A percentile compares a stretch with the other conserved stretches of the same genome.
Evolutionary conservation across 2,797 vertebrate species (phyloP).

Genomic region (Micropoecilia bifurca): DNA sequence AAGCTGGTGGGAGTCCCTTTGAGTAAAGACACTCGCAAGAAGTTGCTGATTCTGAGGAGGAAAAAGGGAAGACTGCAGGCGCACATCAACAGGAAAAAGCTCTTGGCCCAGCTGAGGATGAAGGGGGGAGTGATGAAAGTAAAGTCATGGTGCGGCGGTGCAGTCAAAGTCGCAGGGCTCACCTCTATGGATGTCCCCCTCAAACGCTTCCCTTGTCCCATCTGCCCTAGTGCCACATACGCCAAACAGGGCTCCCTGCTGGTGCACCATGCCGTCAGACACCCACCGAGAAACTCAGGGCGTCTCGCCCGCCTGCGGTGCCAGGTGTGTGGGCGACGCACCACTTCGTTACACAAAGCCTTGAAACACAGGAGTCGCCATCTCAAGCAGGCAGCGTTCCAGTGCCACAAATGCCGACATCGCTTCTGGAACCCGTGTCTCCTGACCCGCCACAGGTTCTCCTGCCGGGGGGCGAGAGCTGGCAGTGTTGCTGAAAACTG

Average conservation of each 20-base stretch:
- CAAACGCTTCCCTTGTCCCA: constrained; percentile 82
- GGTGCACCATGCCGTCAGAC: constrained; percentile 76
- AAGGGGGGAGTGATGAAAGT: constrained; percentile 63
- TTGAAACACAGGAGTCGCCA: constrained; percentile 81
- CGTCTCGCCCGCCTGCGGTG: constrained; percentile 75
- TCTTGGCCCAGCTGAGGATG: constrained; percentile 75
- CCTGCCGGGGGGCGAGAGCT: constrained; percentile 64
- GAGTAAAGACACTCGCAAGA: constrained; percentile 75
- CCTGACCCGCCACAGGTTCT: constrained; percentile 78
- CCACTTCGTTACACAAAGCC: constrained; percentile 72
- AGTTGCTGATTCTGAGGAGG: constrained; percentile 66
- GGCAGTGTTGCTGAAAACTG: constrained; percentile 42
- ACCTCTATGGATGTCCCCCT: constrained; percentile 75
- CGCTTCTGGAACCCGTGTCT: constrained; percentile 82
- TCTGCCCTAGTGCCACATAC: constrained; percentile 80
- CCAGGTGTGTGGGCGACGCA: constrained; percentile 75
- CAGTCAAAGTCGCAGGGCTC: constrained; percentile 72
- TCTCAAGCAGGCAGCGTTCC: constrained; percentile 75
- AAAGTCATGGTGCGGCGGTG: constrained; percentile 75
- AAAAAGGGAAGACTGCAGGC: constrained; percentile 74
- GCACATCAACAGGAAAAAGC: constrained; percentile 77
- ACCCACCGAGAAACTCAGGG: constrained; percentile 71
- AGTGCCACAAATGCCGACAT: constrained; percentile 79
- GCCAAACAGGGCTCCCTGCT: constrained; percentile 73
- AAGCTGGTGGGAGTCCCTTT: constrained; percentile 77